Percentiles rank a stretch among this genome's conserved stretches.
These are phyloP conservation scores for Ochotona princeps DNA, from an alignment of 2,113 vertebrate species.

Conservation along the genomic window DNA sequence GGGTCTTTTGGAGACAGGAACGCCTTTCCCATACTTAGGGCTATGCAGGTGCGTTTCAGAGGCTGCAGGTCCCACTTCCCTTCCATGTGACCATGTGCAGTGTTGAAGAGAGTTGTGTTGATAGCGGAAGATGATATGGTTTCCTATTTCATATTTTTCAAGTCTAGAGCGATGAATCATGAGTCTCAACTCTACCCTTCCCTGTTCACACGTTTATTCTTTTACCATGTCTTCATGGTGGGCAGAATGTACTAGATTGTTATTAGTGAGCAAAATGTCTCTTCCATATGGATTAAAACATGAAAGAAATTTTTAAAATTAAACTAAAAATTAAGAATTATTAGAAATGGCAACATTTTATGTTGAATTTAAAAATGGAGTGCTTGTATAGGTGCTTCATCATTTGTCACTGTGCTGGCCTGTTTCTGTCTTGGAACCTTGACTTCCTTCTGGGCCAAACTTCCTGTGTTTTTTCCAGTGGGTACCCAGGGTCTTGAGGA, in stretches of 20 bases:
- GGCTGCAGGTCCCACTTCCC: not conserved
- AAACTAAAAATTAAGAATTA: too few relatives aligned
- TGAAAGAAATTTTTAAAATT: not conserved
- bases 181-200: too few relatives aligned
- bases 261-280: not conserved
- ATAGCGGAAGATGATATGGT: not conserved
- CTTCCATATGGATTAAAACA: not conserved
- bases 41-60: not conserved
- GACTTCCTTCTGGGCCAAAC: conserved; percentile 22
- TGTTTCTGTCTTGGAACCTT: not conserved
- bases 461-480: not conserved
- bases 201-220: not conserved
- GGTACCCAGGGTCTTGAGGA: not conserved
- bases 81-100: not conserved
- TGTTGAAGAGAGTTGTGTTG: not conserved
- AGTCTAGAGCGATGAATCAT: not conserved
- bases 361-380: too few relatives aligned
- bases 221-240: not conserved
- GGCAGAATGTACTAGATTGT: not conserved
- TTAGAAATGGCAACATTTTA: too few relatives aligned
- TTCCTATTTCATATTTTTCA: conserved; percentile 10
- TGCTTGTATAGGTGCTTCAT: not conserved
- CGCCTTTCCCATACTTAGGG: too few relatives aligned
- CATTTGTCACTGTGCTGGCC: not conserved
- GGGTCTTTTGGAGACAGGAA: too few relatives aligned